phyloP scores from a whole-genome alignment of 2,797 vertebrate genomes.

The Fistularia commersonii region DNA sequence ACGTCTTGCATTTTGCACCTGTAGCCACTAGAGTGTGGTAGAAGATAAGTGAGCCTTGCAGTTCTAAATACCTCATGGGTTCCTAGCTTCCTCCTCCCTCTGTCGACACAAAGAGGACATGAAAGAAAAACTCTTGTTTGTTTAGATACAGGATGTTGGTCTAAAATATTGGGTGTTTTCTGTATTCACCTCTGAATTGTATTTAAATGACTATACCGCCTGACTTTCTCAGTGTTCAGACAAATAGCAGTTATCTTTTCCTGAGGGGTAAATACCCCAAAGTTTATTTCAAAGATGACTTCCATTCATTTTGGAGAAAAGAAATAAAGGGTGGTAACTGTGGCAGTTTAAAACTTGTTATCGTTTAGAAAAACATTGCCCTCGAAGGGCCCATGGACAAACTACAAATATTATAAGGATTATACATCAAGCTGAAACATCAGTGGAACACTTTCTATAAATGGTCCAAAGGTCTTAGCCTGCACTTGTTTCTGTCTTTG shows the following conservation, averaged over 20 bases:
- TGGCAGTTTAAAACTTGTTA: background rate
- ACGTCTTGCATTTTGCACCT: slow-evolving; percentile 20
- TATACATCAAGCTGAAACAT: background rate
- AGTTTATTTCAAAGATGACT: background rate
- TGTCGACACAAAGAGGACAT: slow-evolving; percentile 61
- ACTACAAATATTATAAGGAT: too few species aligned
- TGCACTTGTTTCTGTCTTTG: slow-evolving; percentile 37
- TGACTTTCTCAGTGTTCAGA: too few species aligned
- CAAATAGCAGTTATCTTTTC: too few species aligned
- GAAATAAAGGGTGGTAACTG: background rate
- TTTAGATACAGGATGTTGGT: slow-evolving; percentile 56
- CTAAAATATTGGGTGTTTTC: slow-evolving; percentile 11
- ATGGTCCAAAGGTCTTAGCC: slow-evolving; percentile 7
- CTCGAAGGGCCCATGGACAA: too few species aligned
- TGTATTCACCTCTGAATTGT: background rate
- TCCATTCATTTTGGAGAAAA: background rate
- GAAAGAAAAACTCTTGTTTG: slow-evolving; percentile 42
- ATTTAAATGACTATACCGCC: too few species aligned
- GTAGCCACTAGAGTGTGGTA: slow-evolving; percentile 57
- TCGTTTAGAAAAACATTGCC: too few species aligned
- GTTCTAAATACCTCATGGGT: background rate
- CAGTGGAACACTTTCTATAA: slow-evolving; percentile 7
- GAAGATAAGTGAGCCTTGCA: slow-evolving; percentile 12
- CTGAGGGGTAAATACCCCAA: too few species aligned
- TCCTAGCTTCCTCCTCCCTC: slow-evolving; percentile 12